These are phyloP conservation scores for Nomada fucata DNA, from an alignment of 2,888 invertebrate genomes.

Conservation along the genomic window DNA sequence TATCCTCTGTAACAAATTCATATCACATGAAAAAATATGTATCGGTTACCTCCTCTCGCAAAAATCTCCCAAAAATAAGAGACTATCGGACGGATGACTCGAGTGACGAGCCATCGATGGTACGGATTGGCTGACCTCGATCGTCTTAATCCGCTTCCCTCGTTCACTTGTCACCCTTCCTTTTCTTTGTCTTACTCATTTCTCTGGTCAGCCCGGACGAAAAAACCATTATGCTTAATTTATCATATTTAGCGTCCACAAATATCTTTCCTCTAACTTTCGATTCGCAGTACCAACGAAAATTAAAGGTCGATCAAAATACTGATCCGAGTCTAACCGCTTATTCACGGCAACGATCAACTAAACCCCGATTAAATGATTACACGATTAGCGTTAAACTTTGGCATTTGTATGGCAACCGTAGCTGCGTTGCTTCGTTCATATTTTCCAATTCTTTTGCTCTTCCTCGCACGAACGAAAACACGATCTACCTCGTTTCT, in stretches of 20 bases:
- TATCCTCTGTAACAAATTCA: constrained; percentile 79
- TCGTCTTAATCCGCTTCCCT: constrained; percentile 16
- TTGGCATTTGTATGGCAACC: constrained; percentile 66
- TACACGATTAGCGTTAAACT: constrained; percentile 69
- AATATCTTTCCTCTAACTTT: neutral
- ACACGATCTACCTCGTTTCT: constrained; percentile 55
- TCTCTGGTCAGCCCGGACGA: constrained; percentile 41
- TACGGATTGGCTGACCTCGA: constrained; percentile 64
- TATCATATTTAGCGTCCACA: constrained; percentile 11
- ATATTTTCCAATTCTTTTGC: neutral
- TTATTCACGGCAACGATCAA: constrained; percentile 72
- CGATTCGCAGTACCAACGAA: constrained; percentile 33
- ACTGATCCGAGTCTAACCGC: constrained; percentile 58
- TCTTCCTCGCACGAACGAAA: constrained; percentile 34
- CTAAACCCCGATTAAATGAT: constrained; percentile 71
- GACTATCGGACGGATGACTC: constrained; percentile 77
- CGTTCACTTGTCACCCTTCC: neutral
- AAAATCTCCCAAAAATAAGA: constrained; percentile 68
- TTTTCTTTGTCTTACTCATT: neutral
- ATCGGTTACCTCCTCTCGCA: constrained; percentile 73
- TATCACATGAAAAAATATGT: constrained; percentile 83
- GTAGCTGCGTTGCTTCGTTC: constrained; percentile 21
- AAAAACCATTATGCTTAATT: constrained; percentile 2
- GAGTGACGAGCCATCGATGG: constrained; percentile 64
- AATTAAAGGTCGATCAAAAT: constrained; percentile 41